Percentiles rank a stretch among this genome's conserved stretches.
phyloP scores from a whole-genome alignment of 2,888 invertebrate genomes.

The Dioctria linearis region DNA sequence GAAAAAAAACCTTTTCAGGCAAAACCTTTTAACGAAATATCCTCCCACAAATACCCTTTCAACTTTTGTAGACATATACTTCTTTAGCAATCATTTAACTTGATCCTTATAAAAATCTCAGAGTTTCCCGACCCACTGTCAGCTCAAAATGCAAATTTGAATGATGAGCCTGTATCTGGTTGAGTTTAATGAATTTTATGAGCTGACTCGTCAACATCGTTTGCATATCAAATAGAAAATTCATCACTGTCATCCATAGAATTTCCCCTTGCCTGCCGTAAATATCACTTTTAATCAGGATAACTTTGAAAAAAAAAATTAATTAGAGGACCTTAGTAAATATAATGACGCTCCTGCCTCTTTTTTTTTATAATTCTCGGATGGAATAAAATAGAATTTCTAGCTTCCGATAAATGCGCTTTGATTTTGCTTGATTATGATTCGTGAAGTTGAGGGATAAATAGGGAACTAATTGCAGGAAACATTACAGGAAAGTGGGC shows the following conservation, averaged over 20 bases:
- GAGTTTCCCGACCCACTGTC: not conserved
- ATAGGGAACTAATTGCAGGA: too few relatives aligned
- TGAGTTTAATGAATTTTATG: constrained; percentile 35
- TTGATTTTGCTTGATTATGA: not conserved
- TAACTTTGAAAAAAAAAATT: not conserved
- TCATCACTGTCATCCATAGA: constrained; percentile 6
- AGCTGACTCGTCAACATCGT: constrained; percentile 37
- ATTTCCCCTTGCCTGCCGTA: not conserved
- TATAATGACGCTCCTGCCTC: not conserved
- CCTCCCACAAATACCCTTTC: too few relatives aligned
- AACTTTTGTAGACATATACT: not conserved
- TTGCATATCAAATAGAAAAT: constrained; percentile 37
- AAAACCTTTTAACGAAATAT: not conserved
- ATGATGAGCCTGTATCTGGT: constrained; percentile 39
- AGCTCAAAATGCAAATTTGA: constrained; percentile 36
- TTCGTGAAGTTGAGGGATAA: not conserved
- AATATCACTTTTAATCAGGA: not conserved
- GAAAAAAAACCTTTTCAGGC: too few relatives aligned
- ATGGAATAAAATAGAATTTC: not conserved
- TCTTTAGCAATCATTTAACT: not conserved
- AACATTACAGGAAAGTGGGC: too few relatives aligned
- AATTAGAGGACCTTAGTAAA: not conserved
- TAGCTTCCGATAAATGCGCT: not conserved
- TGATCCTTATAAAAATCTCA: not conserved
- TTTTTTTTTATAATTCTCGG: not conserved